Evolutionary conservation across 1,140 invertebrate genomes (phyloP).

Genomic region (Psix sp.): DNA sequence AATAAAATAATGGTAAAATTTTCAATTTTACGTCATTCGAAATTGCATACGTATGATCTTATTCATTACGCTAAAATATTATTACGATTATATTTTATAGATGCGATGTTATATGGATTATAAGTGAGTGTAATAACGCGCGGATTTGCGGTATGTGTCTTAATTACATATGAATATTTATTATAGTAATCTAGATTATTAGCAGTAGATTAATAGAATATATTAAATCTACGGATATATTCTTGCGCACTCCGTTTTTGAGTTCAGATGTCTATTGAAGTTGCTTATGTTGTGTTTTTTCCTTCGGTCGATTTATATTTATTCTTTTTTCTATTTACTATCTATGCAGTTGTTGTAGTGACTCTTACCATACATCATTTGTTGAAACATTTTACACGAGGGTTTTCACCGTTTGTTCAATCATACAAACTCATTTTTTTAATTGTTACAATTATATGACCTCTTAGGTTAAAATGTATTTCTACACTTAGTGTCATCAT

Average conservation of each 20-base stretch:
- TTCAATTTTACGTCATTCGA: conserved; percentile 42
- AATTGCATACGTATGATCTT: conserved; percentile 49
- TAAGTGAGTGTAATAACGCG: conserved; percentile 70
- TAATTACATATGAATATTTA: conserved; percentile 74
- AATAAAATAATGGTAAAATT: neutral
- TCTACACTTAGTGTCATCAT: conserved; percentile 51
- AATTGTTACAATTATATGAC: conserved; percentile 48
- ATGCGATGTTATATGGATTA: conserved; percentile 68
- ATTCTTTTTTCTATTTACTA: conserved; percentile 32
- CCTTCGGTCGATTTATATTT: conserved; percentile 43
- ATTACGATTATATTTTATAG: conserved; percentile 70
- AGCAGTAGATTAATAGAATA: conserved; percentile 68
- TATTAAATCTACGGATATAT: conserved; percentile 57
- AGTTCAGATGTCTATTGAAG: conserved; percentile 70
- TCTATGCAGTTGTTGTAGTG: conserved; percentile 18
- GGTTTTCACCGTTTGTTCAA: too few species aligned
- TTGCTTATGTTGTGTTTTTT: conserved; percentile 57
- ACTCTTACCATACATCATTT: conserved; percentile 18
- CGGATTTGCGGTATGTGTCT: conserved; percentile 69
- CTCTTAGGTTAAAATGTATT: conserved; percentile 34
- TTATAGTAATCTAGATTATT: conserved; percentile 71
- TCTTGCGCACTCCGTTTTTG: conserved; percentile 55
- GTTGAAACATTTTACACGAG: conserved; percentile 16
- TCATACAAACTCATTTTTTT: conserved; percentile 46
- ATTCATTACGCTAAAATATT: conserved; percentile 65